Base-by-base conservation (phyloP, 2,888 invertebrate species). In the Andrena flavipes region DNA sequence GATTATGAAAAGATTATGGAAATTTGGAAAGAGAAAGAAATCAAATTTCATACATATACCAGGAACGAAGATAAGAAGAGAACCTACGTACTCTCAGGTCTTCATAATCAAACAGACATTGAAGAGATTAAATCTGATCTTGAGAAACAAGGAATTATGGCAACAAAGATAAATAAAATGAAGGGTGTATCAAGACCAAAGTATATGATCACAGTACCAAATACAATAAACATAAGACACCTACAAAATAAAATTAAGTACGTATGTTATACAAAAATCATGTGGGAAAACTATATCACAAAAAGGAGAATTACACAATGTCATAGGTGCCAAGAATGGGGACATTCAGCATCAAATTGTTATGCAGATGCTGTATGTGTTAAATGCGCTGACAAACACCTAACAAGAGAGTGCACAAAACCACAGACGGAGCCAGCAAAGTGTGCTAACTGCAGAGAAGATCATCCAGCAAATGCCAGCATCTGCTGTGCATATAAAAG, bases 321-420 rank as follows among this genome's bases (percentile, higher is more conserved):
- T 63, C 89, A 89, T 33, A 64, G 89, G n/a, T 92, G 91, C 48
- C 90, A 92, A 10, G 16, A 29, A 2, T 90, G 89, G 89, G 89
- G 90, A 0, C 91, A 92, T 74, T 89, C 89, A 1, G 86, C 89
- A 2, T 20, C 69, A 7, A 88, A 89, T 42, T 91, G 91, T 48
- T 77, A 67, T 29, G 87, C 80, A 0, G 62, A 77, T 23, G 81
- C 87, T 0, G 84, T 56, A 7, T 91, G 89, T 51, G 48, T 90
- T 0, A 90, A 91, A 77, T 90, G 89, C 68, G 88, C 88, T 3
- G 80, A 67, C 51, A 62, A 80, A 0, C 91, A 92, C 63, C 60
- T 84, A 2, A 91, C 91, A 0, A 87, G 63, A 8, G 84, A 88
- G 0, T 91, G 92, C 59, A 71, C 8, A 13, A 90, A 91, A 71